Evolutionary conservation across 64 coral and sea anemone genomes (phyloP).

Genomic region (Hydrozoanthus tunicans): DNA sequence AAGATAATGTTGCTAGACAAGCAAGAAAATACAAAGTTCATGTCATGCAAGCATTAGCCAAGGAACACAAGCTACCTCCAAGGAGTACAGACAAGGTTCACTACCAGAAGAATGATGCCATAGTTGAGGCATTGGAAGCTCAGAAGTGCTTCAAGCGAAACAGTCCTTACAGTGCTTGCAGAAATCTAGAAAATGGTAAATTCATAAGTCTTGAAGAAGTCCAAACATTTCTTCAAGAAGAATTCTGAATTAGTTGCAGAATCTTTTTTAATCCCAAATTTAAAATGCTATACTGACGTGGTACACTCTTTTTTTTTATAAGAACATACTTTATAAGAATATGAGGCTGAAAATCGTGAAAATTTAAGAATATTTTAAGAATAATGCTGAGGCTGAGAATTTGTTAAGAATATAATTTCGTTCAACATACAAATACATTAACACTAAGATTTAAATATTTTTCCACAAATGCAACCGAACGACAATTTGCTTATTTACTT

Average conservation of each 20-base stretch:
- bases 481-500: too few relatives aligned
- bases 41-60: neutral
- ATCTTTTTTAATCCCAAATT: neutral
- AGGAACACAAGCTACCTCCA: neutral
- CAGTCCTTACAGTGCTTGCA: constrained; percentile 34
- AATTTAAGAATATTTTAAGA: too few relatives aligned
- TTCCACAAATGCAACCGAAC: too few relatives aligned
- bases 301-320: too few relatives aligned
- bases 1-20: neutral
- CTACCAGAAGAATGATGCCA: neutral
- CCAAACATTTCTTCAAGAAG: constrained; percentile 2
- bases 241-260: neutral
- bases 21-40: neutral
- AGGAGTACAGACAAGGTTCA: neutral
- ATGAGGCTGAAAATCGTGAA: too few relatives aligned
- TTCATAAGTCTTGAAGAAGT: constrained; percentile 37
- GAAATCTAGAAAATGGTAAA: constrained; percentile 4
- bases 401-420: too few relatives aligned
- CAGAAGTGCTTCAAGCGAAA: constrained; percentile 26
- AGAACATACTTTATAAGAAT: too few relatives aligned
- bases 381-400: too few relatives aligned
- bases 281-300: too few relatives aligned
- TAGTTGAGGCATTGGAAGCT: constrained; percentile 3
- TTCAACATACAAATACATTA: too few relatives aligned
- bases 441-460: too few relatives aligned